phyloP scores from a whole-genome alignment of 2,113 vertebrate species.

The Phodopus roborovskii region DNA sequence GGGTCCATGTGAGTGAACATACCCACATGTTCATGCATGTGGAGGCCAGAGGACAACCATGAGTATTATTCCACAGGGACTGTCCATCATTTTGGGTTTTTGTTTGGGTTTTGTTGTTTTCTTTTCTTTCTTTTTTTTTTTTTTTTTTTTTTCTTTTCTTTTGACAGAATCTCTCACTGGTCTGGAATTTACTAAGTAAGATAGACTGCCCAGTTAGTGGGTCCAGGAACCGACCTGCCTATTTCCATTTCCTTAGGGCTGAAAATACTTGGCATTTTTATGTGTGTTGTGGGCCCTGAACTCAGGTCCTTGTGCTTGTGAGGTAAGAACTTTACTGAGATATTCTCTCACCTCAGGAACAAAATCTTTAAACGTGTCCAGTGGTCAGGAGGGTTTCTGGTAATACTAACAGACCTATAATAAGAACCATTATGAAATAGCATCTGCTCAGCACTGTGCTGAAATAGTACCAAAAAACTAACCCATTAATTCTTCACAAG shows the following conservation, averaged over 20 bases:
- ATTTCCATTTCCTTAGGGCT: not conserved
- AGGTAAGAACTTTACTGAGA: not conserved
- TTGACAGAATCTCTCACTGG: not conserved
- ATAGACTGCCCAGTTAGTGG: not conserved
- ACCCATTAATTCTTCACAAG: constrained; percentile 3
- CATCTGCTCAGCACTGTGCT: not conserved
- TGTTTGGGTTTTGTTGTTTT: not conserved
- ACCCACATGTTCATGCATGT: not conserved
- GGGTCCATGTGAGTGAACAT: not conserved
- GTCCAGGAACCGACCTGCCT: not conserved
- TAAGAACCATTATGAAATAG: not conserved
- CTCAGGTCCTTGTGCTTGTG: not conserved
- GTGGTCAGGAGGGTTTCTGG: not conserved
- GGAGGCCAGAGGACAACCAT: not conserved
- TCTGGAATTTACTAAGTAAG: not conserved
- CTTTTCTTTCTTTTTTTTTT: too few relatives aligned
- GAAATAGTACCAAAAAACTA: not conserved
- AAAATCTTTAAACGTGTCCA: not conserved
- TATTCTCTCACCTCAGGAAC: not conserved
- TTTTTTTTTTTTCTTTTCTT: too few relatives aligned
- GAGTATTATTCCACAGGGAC: not conserved
- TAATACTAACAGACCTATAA: not conserved
- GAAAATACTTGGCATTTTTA: not conserved
- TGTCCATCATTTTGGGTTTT: not conserved
- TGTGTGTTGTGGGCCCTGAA: not conserved